Conservation (phyloP, 2,888 invertebrate species). For the Ophraella communa region DNA sequence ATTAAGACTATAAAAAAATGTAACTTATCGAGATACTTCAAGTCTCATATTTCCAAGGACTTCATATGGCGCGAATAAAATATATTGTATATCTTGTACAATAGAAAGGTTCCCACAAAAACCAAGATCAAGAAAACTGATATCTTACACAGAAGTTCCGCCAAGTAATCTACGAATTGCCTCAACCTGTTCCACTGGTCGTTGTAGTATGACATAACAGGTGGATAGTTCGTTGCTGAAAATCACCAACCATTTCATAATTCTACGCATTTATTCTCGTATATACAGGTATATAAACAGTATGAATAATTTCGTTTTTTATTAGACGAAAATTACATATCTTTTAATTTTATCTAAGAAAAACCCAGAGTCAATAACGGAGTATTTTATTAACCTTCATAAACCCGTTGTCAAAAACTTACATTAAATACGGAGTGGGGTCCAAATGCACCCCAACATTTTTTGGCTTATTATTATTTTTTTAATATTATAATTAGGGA, state of each 20-base stretch:
- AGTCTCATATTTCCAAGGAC: constrained; percentile 20
- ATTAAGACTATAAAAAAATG: neutral
- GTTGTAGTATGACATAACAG: constrained; percentile 20
- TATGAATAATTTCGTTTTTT: too few species aligned
- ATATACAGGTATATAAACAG: neutral
- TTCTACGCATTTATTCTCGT: neutral
- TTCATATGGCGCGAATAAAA: constrained; percentile 26
- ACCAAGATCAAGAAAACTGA: constrained; percentile 28
- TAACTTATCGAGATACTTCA: neutral
- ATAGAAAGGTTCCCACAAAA: constrained; percentile 27
- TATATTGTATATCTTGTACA: constrained; percentile 20
- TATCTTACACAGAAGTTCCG: constrained; percentile 22
- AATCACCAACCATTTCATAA: constrained; percentile 5
- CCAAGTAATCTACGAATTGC: constrained; percentile 10
- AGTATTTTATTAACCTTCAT: too few species aligned
- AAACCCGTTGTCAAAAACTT: too few species aligned
- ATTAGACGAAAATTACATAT: too few species aligned
- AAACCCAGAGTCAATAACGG: too few species aligned
- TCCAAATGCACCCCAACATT: too few species aligned
- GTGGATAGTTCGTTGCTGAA: constrained; percentile 27
- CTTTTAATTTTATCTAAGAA: too few species aligned
- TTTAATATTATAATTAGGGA: too few species aligned
- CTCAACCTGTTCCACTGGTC: constrained; percentile 15
- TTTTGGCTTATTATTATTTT: too few species aligned
- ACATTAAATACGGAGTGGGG: too few species aligned